Conservation (phyloP, 2,113 vertebrate genomes). For the Psammodynastes pulverulentus region DNA sequence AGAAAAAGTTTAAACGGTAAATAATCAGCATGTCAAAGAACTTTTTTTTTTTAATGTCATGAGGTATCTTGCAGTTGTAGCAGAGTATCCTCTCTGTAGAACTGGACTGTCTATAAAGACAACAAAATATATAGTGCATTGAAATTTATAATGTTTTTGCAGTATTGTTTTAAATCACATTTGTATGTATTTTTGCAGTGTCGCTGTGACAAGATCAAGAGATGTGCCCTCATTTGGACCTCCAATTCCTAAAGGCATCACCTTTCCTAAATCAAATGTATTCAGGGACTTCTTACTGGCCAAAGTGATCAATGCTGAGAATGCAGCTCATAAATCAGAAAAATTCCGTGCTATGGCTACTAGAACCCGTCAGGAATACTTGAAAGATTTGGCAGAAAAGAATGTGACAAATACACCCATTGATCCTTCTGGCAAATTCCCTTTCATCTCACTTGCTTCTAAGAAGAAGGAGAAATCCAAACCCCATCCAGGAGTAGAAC, state of each 20-base stretch:
- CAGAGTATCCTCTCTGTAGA: neutral
- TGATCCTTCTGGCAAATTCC: conserved; percentile 91
- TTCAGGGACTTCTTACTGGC: conserved; percentile 96
- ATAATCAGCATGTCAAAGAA: neutral
- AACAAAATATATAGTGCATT: neutral
- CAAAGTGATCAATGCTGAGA: conserved; percentile 96
- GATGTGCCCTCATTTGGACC: conserved; percentile 94
- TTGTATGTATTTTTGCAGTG: conserved; percentile 65
- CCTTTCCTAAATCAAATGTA: conserved; percentile 93
- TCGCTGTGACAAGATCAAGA: conserved; percentile 92
- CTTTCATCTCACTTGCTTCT: conserved; percentile 92
- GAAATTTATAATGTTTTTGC: neutral
- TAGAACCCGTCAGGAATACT: conserved; percentile 91
- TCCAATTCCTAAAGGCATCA: conserved; percentile 91
- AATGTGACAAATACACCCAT: conserved; percentile 92
- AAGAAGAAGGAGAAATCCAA: conserved; percentile 91
- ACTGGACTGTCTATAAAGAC: neutral
- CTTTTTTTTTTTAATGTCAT: neutral
- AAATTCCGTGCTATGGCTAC: conserved; percentile 96
- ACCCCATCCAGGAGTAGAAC: conserved; percentile 86
- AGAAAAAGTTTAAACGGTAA: neutral
- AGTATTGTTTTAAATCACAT: neutral
- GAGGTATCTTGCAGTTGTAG: neutral
- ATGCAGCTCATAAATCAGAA: conserved; percentile 94
- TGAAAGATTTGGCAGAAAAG: conserved; percentile 92